A percentile compares a stretch with the other conserved stretches of the same genome.
phyloP scores from a whole-genome alignment of 2,797 vertebrate genomes.

The Falco biarmicus region DNA sequence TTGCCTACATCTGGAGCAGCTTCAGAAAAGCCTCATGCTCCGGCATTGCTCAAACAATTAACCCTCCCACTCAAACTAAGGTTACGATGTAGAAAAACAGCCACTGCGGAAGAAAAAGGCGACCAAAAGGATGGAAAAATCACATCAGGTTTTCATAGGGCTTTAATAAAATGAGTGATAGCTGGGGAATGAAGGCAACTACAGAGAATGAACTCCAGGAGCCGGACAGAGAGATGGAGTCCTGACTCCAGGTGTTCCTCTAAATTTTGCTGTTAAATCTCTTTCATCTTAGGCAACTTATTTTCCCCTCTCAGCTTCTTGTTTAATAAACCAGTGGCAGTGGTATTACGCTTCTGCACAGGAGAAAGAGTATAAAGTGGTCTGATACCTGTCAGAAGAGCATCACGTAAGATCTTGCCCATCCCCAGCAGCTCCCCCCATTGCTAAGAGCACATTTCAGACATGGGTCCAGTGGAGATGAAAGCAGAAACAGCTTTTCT shows the following conservation, averaged over 20 bases:
- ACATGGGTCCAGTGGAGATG: not conserved
- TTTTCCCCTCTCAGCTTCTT: not conserved
- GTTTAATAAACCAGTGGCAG: not conserved
- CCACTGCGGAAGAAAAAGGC: not conserved
- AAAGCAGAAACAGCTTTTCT: not conserved
- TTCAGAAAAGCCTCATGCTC: not conserved
- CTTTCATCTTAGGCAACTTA: not conserved
- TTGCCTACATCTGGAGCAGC: not conserved
- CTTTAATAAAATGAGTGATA: not conserved
- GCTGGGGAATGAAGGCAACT: not conserved
- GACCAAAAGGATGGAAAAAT: not conserved
- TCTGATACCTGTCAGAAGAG: not conserved
- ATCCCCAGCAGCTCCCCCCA: not conserved
- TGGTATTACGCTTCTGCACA: not conserved
- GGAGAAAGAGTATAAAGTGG: not conserved
- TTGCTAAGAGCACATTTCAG: not conserved
- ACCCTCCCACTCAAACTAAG: not conserved
- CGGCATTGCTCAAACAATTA: not conserved
- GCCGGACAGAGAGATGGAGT: not conserved
- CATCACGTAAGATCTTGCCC: not conserved
- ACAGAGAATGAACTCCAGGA: not conserved
- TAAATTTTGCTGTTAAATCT: not conserved
- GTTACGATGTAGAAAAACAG: not conserved
- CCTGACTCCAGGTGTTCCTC: not conserved
- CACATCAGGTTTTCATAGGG: not conserved